Evolutionary conservation across 2,888 invertebrate species (phyloP).

Genomic region (Pollenia labialis): DNA sequence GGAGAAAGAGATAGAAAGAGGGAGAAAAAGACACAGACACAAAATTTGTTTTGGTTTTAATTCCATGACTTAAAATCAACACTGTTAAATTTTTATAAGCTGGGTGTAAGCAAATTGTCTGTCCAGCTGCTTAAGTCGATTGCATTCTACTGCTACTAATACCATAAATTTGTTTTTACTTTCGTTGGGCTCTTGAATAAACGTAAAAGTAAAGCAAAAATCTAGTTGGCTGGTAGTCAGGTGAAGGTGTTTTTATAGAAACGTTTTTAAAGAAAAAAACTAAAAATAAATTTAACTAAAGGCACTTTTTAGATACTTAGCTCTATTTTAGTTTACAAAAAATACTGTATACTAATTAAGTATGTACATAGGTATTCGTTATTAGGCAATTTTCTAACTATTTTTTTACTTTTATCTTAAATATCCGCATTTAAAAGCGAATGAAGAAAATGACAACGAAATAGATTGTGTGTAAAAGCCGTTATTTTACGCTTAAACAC

Average conservation of each 20-base stretch:
- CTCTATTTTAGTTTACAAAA: conserved; percentile 37
- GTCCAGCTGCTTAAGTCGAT: conserved; percentile 43
- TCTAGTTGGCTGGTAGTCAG: conserved; percentile 37
- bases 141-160: conserved; percentile 32
- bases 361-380: conserved; percentile 30
- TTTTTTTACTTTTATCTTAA: conserved; percentile 16
- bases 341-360: conserved; percentile 25
- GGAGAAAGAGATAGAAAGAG: conserved; percentile 39
- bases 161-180: not conserved
- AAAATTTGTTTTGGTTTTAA: conserved; percentile 8
- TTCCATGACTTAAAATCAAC: conserved; percentile 44
- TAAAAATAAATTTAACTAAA: not conserved
- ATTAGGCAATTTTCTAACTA: conserved; percentile 22
- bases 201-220: conserved; percentile 59
- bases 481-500: conserved; percentile 14
- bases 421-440: conserved; percentile 1
- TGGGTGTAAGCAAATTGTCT: conserved; percentile 46
- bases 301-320: conserved; percentile 31
- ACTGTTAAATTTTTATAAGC: conserved; percentile 41
- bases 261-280: conserved; percentile 2
- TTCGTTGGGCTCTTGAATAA: conserved; percentile 13
- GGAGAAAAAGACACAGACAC: conserved; percentile 38
- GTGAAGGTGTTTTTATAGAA: conserved; percentile 21
- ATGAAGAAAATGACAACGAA: conserved; percentile 15
- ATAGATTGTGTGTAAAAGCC: not conserved